Conservation (phyloP, 2,113 vertebrate genomes). For the Petromus typicus region DNA sequence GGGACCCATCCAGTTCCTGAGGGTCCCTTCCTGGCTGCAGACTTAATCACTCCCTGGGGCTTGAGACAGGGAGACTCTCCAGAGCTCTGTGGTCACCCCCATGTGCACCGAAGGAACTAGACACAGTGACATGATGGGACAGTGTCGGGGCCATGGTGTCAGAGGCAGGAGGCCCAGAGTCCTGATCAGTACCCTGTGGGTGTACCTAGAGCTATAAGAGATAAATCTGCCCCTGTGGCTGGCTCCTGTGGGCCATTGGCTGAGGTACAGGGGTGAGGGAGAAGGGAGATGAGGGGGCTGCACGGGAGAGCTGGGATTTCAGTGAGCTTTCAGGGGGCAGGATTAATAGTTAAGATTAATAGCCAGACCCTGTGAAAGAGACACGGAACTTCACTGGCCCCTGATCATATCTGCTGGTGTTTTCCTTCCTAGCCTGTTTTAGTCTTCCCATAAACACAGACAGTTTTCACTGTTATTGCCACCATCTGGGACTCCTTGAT, state of each 20-base stretch:
- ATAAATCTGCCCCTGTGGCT: not conserved
- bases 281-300: not conserved
- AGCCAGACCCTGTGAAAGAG: not conserved
- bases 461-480: not conserved
- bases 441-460: not conserved
- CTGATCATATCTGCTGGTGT: no score
- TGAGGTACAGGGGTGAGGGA: no score
- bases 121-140: not conserved
- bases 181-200: not conserved
- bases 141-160: not conserved
- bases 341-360: not conserved
- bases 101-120: not conserved
- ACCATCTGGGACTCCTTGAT: not conserved
- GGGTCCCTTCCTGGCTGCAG: not conserved
- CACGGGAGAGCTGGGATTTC: not conserved
- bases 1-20: not conserved
- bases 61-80: not conserved
- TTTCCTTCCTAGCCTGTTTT: not conserved
- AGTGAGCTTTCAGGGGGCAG: not conserved
- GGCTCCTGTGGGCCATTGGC: not conserved
- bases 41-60: no score
- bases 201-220: not conserved
- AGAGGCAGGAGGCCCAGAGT: not conserved
- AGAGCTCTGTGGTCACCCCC: accelerated
- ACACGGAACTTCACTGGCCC: not conserved